Evolutionary conservation across 1,140 invertebrate species (phyloP), one percentile per base, ranked within the genome.

Genomic region (Drosophila quadrilineata): DNA sequence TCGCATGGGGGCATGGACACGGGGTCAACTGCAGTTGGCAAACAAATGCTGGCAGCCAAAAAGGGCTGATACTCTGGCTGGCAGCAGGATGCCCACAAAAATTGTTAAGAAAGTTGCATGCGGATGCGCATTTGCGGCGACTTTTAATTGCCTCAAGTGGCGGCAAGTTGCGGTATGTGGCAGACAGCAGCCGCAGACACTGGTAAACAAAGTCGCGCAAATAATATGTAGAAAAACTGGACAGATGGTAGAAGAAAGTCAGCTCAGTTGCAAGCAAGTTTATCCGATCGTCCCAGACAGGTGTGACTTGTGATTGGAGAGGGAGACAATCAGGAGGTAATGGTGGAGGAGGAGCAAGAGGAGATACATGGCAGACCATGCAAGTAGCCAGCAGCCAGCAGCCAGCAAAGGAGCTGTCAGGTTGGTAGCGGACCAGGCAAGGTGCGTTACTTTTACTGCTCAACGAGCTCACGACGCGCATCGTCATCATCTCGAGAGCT

Each of bases 381-480:
- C n/a, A n/a, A n/a, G n/a, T n/a, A n/a, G n/a, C n/a, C n/a, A n/a
- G n/a, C n/a, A 41, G 57, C 40, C 21, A 21, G 38, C 17, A 16
- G 49, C 38, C 65, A 53, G 63, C 64, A 52, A 67, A 67, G 64
- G 64, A 67, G 64, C 60, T 65, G 56, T 60, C 64, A 60, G 57
- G 46, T 62, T 67, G 59, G 59, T 63, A 41, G 31, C 22, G 14
- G n/a, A n/a, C n/a, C n/a, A n/a, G n/a, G 50, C 68, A 67, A 71
- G 68, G 68, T 72, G 76, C 79, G 68, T 82, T 84, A 84, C 77
- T 82, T 82, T 82, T 82, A 82, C 77, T 82, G 77, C 41, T 28
- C 21, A 36, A 36, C 41, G 41, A 17, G 49, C 58, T 26, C 58
- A 53, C 28, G 49, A 3, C 54, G 46, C n/a, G 28, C 63, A 41